These are phyloP conservation scores for Ephestia elutella DNA, from an alignment of 1,140 invertebrate species.

Conservation along the genomic window DNA sequence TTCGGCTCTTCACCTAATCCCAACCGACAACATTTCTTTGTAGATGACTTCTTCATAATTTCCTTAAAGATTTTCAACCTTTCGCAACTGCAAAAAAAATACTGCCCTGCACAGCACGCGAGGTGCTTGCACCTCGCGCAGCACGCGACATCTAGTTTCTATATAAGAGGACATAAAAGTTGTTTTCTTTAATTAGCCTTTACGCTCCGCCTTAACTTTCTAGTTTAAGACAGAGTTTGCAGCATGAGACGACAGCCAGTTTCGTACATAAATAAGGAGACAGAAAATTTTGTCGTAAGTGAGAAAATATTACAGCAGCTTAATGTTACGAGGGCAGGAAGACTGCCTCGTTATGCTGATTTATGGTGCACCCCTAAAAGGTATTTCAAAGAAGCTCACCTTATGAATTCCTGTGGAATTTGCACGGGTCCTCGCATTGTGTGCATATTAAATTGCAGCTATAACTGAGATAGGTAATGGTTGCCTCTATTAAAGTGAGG, in stretches of 20 bases:
- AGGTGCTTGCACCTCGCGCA: too few species aligned
- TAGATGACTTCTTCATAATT: too few species aligned
- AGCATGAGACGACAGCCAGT: slow-evolving; percentile 4
- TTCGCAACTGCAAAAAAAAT: too few species aligned
- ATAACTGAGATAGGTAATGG: slow-evolving; percentile 5
- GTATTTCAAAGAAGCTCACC: slow-evolving; percentile 49
- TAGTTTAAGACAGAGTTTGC: background rate
- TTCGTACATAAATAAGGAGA: slow-evolving; percentile 52
- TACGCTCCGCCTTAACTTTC: background rate
- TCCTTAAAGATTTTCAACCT: too few species aligned
- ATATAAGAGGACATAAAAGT: too few species aligned
- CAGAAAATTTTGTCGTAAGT: slow-evolving; percentile 66
- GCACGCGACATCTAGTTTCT: too few species aligned
- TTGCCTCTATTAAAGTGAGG: background rate
- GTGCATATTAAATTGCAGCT: slow-evolving; percentile 19
- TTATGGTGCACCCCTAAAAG: slow-evolving; percentile 54
- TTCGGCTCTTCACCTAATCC: too few species aligned
- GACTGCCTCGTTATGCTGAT: slow-evolving; percentile 64
- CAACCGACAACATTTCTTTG: too few species aligned
- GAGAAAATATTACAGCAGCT: slow-evolving; percentile 69
- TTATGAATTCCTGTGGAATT: slow-evolving; percentile 37
- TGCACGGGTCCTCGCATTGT: slow-evolving; percentile 27
- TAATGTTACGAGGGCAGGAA: slow-evolving; percentile 62
- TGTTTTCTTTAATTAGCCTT: too few species aligned
- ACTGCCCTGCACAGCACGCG: too few species aligned